Evolutionary conservation across 2,888 invertebrate species (phyloP), one percentile per base, ranked within the genome.

Genomic region (Raillietiella orientalis): DNA sequence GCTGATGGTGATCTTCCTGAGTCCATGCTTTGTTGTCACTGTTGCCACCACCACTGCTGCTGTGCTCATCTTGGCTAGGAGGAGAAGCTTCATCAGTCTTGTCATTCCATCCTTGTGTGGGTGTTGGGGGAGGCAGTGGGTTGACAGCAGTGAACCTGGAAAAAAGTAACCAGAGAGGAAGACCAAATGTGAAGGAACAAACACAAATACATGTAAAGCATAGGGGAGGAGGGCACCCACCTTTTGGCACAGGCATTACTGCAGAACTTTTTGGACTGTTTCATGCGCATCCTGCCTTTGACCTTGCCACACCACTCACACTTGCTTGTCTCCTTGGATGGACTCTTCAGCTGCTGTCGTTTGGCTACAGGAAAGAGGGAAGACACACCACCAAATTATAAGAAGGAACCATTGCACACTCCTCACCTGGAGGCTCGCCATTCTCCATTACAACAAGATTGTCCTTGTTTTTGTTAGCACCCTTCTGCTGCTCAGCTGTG

Each of bases 261-360:
- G 40, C 72, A 74, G 41, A 66, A 72, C 23, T 67, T 53, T 40
- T 66, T 66, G 24, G 60, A 59, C 36, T 66, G 64, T 42, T 66
- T 67, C 37, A 69, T 58, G 39, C 65, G 63, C 3, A 56, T 43
- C 29, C 56, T 53, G 24, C 56, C 47, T 37, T 59, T 63, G 11
- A 56, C 43, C 34, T 59, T 65, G 16, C 67, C 66, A 41, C 74
- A 74, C 31, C 57, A 56, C 42, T 72, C 71, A 39, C 72, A 74
- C 35, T 59, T 62, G 2, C n/a, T n/a, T n/a, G n/a, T n/a, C n/a
- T n/a, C n/a, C n/a, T n/a, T n/a, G n/a, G n/a, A n/a, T n/a, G n/a
- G n/a, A n/a, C n/a, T n/a, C n/a, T n/a, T n/a, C n/a, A n/a, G n/a
- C n/a, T n/a, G n/a, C n/a, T n/a, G n/a, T n/a, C n/a, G n/a, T n/a